Conservation (phyloP, 2,888 invertebrate species). For the Drosophila merina region DNA sequence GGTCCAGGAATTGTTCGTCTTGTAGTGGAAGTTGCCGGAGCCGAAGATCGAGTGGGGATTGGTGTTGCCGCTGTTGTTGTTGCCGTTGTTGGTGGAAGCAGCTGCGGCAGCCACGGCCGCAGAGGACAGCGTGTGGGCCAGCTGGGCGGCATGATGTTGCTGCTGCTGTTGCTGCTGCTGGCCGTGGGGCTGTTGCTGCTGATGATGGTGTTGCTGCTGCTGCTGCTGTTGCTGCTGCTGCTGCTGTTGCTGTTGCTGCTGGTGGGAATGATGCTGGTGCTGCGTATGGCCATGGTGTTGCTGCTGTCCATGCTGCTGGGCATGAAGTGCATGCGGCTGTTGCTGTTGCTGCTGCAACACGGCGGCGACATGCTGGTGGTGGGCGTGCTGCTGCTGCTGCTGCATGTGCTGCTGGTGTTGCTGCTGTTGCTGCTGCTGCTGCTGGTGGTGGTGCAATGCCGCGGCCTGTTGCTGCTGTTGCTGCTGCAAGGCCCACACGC, state of each 20-base stretch:
- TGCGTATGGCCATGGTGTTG: constrained; percentile 49
- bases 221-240: constrained; percentile 61
- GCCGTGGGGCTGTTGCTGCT: constrained; percentile 57
- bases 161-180: constrained; percentile 55
- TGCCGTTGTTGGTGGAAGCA: constrained; percentile 36
- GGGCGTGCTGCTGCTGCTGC: constrained; percentile 73
- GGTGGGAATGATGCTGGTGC: constrained; percentile 47
- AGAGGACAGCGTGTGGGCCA: constrained; percentile 76
- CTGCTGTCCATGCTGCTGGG: constrained; percentile 64
- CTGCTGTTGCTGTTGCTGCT: constrained; percentile 57
- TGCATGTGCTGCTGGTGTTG: constrained; percentile 74
- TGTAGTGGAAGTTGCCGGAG: constrained; percentile 83
- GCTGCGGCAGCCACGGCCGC: constrained; percentile 70
- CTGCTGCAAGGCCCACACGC: constrained; percentile 56
- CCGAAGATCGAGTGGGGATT: constrained; percentile 83
- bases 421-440: constrained; percentile 59
- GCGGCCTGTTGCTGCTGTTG: constrained; percentile 48
- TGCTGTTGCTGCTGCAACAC: constrained; percentile 69
- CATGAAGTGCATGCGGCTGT: constrained; percentile 43
- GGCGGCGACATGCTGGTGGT: constrained; percentile 70
- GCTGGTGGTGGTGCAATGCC: constrained; percentile 52
- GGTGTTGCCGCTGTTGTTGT: constrained; percentile 52
- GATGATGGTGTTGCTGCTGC: constrained; percentile 64
- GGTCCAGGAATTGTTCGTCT: constrained; percentile 83
- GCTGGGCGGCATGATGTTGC: constrained; percentile 71